Percentiles rank a stretch among this genome's conserved stretches.
Conservation (phyloP, 2,113 vertebrate species). For the Chascanopsetta lugubris region DNA sequence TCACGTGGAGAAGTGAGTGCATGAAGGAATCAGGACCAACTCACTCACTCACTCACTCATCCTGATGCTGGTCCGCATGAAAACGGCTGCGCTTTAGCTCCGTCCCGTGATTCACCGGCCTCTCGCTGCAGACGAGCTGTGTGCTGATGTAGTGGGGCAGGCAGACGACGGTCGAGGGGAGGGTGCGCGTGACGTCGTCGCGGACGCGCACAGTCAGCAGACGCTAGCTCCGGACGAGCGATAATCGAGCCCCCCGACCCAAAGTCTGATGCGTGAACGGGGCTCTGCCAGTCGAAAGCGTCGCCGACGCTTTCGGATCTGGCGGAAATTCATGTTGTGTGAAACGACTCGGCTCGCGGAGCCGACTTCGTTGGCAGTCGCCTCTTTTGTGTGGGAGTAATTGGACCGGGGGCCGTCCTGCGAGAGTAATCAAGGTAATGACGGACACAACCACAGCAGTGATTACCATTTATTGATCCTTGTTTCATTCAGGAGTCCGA, state of each 20-base stretch:
- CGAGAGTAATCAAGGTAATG: constrained; percentile 15
- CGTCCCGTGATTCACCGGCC: constrained; percentile 14
- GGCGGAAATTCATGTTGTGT: constrained; percentile 8
- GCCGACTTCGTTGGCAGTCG: constrained; percentile 11
- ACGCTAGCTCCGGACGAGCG: constrained; percentile 24
- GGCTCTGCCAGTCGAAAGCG: not conserved
- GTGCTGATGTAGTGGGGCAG: not conserved
- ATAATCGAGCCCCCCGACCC: constrained; percentile 1
- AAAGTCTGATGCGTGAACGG: not conserved
- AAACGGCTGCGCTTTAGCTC: constrained; percentile 5
- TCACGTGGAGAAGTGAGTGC: not conserved
- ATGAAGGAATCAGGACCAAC: constrained; percentile 1
- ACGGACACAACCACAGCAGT: not conserved
- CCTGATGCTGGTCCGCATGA: not conserved
- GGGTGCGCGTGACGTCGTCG: constrained; percentile 17
- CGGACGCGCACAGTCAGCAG: constrained; percentile 30
- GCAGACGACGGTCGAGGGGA: constrained; percentile 8
- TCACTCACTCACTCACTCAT: constrained; percentile 37
- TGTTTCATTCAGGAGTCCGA: constrained; percentile 1
- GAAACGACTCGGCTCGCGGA: constrained; percentile 10
- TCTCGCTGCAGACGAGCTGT: not conserved
- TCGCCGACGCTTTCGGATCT: constrained; percentile 3
- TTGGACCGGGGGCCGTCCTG: not conserved
- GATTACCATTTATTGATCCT: constrained; percentile 30
- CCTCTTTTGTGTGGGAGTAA: not conserved